phyloP scores from a whole-genome alignment of 2,888 invertebrate genomes.

The Oscheius sp. region DNA sequence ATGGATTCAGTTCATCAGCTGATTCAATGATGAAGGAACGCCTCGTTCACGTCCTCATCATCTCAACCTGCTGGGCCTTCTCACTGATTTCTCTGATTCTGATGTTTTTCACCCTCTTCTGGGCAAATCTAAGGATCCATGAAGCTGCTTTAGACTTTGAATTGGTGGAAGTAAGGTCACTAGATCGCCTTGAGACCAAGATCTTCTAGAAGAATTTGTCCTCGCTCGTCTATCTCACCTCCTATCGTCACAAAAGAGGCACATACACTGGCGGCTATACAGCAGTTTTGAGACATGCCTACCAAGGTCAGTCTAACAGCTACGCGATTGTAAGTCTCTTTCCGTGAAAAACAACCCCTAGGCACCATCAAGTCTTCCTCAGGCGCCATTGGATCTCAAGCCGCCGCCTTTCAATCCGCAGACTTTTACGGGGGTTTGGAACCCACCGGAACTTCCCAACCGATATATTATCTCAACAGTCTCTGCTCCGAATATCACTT shows the following conservation, averaged over 20 bases:
- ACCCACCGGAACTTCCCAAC: not conserved
- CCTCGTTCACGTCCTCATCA: not conserved
- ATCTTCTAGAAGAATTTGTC: not conserved
- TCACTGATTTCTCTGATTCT: not conserved
- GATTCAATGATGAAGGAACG: not conserved
- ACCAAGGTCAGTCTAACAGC: not conserved
- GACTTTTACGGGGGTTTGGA: not conserved
- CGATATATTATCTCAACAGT: not conserved
- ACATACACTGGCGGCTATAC: not conserved
- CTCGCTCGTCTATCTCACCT: not conserved
- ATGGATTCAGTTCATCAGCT: no score
- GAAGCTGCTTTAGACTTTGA: not conserved
- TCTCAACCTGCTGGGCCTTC: not conserved
- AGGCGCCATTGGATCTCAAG: slow-evolving; percentile 1
- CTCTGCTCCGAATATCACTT: not conserved
- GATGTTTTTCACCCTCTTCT: not conserved
- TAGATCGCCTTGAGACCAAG: not conserved
- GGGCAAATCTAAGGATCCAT: not conserved
- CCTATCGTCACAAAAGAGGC: not conserved
- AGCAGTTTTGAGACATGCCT: not conserved
- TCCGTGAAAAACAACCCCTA: not conserved
- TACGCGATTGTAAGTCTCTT: slow-evolving; percentile 1
- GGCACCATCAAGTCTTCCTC: slow-evolving; percentile 8
- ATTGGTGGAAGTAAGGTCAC: not conserved
- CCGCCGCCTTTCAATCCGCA: slow-evolving; percentile 5